phyloP scores from a whole-genome alignment of 2,797 vertebrate species.

The Dipus sagitta region DNA sequence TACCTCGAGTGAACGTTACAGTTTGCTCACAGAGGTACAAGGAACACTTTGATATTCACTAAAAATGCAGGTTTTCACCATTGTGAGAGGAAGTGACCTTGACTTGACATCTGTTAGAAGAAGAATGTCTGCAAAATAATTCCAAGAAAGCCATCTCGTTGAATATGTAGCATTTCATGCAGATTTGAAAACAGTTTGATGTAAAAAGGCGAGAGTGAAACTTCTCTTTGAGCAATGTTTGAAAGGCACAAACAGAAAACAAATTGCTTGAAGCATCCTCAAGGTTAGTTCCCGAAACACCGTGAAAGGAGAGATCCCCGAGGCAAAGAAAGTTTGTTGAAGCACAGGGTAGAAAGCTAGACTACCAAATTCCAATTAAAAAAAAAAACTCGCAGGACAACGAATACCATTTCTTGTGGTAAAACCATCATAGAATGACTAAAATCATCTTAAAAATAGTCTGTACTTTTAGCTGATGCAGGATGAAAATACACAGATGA shows the following conservation, averaged over 20 bases:
- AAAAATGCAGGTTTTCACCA: slow-evolving; percentile 43
- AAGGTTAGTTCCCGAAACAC: slow-evolving; percentile 32
- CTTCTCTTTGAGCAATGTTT: slow-evolving; percentile 14
- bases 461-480: background rate
- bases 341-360: background rate
- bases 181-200: slow-evolving; percentile 48
- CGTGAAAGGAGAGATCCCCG: background rate
- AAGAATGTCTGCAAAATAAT: slow-evolving; percentile 3
- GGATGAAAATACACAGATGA: background rate
- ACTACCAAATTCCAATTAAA: background rate
- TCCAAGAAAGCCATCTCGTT: slow-evolving; percentile 30
- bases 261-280: background rate
- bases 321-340: background rate
- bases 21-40: background rate
- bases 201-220: background rate
- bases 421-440: background rate
- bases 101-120: background rate
- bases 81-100: background rate
- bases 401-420: too few species aligned
- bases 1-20: background rate
- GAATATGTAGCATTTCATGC: slow-evolving; percentile 12
- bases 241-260: slow-evolving; percentile 49
- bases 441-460: background rate
- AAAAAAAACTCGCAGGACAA: background rate
- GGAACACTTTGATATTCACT: background rate